Percentiles rank a stretch among this genome's conserved stretches.
Evolutionary conservation across 2,888 invertebrate genomes (phyloP).

Genomic region (Noctuana brunneofusca): DNA sequence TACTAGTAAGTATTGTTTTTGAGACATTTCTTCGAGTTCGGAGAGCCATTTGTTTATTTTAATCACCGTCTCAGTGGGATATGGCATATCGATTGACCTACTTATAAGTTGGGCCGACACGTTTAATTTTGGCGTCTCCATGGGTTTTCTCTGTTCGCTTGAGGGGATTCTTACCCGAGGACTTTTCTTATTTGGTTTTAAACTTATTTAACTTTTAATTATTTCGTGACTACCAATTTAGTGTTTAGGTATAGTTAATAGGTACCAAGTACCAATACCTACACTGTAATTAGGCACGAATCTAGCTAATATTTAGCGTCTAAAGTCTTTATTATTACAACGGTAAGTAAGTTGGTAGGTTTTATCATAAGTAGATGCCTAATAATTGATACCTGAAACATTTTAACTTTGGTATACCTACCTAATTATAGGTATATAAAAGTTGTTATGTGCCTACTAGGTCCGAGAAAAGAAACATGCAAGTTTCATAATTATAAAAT

Average conservation of each 20-base stretch:
- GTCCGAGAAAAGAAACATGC: no score
- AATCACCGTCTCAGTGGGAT: constrained; percentile 50
- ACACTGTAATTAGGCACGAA: no score
- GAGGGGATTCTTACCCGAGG: not conserved
- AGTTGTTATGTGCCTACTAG: no score
- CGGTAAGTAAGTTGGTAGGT: no score
- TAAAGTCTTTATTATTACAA: no score
- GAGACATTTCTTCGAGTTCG: not conserved
- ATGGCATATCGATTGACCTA: constrained; percentile 69
- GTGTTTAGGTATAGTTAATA: not conserved
- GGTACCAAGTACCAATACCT: no score
- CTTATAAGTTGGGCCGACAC: constrained; percentile 44
- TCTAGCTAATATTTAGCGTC: no score
- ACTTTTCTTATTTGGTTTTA: constrained; percentile 20
- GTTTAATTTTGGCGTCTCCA: constrained; percentile 33
- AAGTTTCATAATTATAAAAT: no score
- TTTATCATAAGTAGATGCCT: no score
- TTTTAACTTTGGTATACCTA: no score
- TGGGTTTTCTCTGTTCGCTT: constrained; percentile 16
- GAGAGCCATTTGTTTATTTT: constrained; percentile 21
- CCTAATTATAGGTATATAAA: no score
- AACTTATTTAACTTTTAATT: constrained; percentile 15
- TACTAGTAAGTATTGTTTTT: not conserved
- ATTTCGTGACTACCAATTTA: not conserved
- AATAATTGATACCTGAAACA: no score